phyloP scores from a whole-genome alignment of 2,113 vertebrate species.

The Calonectris borealis region DNA sequence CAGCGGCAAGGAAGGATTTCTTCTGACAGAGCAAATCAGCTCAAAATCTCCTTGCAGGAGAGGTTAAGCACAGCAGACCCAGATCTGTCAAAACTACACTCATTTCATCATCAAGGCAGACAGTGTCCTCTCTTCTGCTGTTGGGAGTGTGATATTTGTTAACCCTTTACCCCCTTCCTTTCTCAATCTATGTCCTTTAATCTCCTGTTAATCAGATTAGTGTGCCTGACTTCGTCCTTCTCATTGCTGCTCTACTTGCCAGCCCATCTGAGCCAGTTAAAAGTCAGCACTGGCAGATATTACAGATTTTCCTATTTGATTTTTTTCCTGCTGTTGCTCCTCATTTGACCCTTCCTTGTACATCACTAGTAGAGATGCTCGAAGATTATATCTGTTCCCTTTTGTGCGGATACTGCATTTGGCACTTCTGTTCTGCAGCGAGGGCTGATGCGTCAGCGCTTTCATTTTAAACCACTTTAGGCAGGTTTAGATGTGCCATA shows the following conservation, averaged over 20 bases:
- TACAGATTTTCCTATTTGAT: not conserved
- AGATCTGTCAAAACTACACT: slow-evolving; percentile 54
- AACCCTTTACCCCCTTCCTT: not conserved
- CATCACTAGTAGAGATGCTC: not conserved
- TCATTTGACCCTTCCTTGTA: not conserved
- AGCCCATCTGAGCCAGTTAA: not conserved
- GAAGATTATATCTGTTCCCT: not conserved
- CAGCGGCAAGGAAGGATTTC: slow-evolving; percentile 9
- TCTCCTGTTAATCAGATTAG: slow-evolving; percentile 25
- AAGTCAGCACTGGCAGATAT: not conserved
- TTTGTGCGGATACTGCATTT: fast-evolving
- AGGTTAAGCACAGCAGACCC: slow-evolving; percentile 60
- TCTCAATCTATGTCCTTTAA: not conserved
- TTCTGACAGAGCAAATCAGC: slow-evolving; percentile 58
- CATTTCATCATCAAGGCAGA: slow-evolving; percentile 24
- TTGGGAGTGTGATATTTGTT: not conserved
- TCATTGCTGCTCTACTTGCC: not conserved
- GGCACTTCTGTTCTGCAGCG: not conserved
- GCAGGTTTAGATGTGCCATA: not conserved
- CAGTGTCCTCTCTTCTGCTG: not conserved
- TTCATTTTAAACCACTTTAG: not conserved
- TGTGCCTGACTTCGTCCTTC: not conserved
- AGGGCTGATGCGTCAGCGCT: not conserved
- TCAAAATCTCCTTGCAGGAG: slow-evolving; percentile 41
- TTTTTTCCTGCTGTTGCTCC: not conserved